Conservation (phyloP, 2,888 invertebrate species). For the Alsophila aescularia region DNA sequence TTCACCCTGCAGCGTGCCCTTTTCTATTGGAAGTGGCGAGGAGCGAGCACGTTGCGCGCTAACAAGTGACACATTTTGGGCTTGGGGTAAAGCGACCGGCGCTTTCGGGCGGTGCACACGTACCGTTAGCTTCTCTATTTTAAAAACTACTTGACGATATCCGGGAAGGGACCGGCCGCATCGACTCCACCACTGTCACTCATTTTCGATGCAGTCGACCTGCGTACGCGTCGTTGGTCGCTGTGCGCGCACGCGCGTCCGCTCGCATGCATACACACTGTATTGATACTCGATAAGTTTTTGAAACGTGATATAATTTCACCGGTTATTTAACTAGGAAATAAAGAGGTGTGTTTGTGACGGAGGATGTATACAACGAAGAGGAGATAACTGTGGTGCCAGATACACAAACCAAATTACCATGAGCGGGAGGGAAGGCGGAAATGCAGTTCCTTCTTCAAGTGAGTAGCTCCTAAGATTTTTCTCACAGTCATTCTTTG, state of each 20-base stretch:
- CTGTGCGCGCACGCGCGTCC: constrained; percentile 76
- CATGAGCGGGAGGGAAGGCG: constrained; percentile 82
- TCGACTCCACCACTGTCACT: constrained; percentile 69
- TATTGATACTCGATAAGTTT: constrained; percentile 68
- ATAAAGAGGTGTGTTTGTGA: constrained; percentile 64
- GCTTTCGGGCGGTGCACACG: constrained; percentile 82
- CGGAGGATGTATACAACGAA: constrained; percentile 72
- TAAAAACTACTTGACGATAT: constrained; percentile 80
- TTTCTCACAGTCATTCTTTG: constrained; percentile 30
- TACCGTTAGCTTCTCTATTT: constrained; percentile 83
- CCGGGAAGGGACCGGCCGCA: constrained; percentile 81
- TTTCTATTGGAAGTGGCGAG: constrained; percentile 51
- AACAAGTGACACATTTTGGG: constrained; percentile 78
- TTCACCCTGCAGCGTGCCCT: constrained; percentile 62
- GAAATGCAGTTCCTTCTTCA: constrained; percentile 83
- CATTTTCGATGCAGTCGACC: constrained; percentile 81
- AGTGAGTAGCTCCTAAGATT: constrained; percentile 68
- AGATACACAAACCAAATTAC: constrained; percentile 70
- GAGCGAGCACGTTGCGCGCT: constrained; percentile 54
- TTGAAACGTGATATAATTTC: constrained; percentile 55
- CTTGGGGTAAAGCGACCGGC: constrained; percentile 75
- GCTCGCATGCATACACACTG: constrained; percentile 67
- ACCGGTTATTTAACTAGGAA: constrained; percentile 61
- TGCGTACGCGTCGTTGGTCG: constrained; percentile 79
- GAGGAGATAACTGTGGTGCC: constrained; percentile 79